Base-by-base conservation (phyloP, 2,113 vertebrate species). In the Ptilonorhynchus violaceus region DNA sequence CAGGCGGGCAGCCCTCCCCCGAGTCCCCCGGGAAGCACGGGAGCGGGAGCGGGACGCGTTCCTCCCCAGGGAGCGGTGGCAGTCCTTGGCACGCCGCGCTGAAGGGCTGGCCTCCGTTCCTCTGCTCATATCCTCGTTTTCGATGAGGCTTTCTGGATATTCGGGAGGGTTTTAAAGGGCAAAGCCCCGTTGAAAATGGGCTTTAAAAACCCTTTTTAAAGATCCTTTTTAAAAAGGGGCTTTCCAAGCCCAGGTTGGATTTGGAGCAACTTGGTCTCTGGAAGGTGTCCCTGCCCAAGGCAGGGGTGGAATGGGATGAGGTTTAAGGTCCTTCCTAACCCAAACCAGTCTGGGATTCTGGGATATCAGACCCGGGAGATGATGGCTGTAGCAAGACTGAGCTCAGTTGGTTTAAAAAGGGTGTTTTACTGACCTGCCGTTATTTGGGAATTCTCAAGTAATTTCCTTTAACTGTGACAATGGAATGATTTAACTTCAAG, bases 101-200 rank as follows among this genome's bases (percentile, higher is more conserved):
- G 47, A 50, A 76, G n/a, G 20, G 35, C 3, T 52, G 70, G 13
- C 2, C 1, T n/a, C 55, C 8, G 7, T 63, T 44, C 20, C 88
- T 28, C 41, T 35, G 69, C 62, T 41, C 27, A 1, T 9, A 9
- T 10, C 7, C 25, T 44, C 13, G 0, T 23, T 58, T 41, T 24
- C 37, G 3, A 6, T 2, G 27, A 46, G 20, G 15, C 3, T 70
- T 82, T 50, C 35, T 85, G 56, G 22, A 3, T 15, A 11, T 39
- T 50, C 23, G 1, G 22, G 52, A 15, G 2, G 13, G 27, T 69
- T 72, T 23, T 30, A 12, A 76, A 62, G 49, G 62, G 49, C 37
- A 41, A 50, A 78, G 14, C 20, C 24, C 16, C 49, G 0, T 3
- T 10, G 31, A 15, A 22, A 31, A 8, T 0, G 14, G 21, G 16